These are phyloP conservation scores for Leiothrix lutea DNA, from an alignment of 2,113 vertebrate species.

Conservation along the genomic window DNA sequence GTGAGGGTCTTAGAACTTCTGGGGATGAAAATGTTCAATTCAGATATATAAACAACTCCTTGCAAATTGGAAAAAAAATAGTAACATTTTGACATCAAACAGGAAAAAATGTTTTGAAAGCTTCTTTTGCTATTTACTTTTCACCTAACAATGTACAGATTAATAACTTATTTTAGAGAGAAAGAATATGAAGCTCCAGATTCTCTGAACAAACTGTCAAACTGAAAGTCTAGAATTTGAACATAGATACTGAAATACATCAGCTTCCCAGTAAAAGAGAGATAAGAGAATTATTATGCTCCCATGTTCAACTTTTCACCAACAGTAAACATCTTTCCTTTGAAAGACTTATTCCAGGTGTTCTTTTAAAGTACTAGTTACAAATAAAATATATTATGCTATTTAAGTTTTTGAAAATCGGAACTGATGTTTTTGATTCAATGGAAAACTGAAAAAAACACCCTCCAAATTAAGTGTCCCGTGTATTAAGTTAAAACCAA, in stretches of 20 bases:
- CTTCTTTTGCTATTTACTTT: neutral
- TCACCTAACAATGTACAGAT: neutral
- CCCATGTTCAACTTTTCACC: neutral
- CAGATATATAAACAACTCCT: neutral
- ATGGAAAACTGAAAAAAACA: neutral
- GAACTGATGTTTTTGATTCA: neutral
- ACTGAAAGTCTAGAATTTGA: neutral
- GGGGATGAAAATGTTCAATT: neutral
- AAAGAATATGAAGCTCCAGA: neutral
- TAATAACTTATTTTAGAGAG: neutral
- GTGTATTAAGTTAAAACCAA: neutral
- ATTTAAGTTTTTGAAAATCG: neutral
- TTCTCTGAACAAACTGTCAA: neutral
- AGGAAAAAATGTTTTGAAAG: neutral
- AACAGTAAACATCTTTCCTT: neutral
- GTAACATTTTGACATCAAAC: conserved; percentile 4
- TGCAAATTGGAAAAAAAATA: neutral
- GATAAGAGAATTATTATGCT: neutral
- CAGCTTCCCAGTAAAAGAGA: neutral
- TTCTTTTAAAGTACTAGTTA: neutral
- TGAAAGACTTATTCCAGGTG: neutral
- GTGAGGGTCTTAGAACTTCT: neutral
- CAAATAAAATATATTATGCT: neutral
- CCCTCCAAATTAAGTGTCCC: neutral
- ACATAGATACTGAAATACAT: neutral